Base-by-base conservation (phyloP, 1,140 invertebrate genomes). In the Pentalonia nigronervosa region DNA sequence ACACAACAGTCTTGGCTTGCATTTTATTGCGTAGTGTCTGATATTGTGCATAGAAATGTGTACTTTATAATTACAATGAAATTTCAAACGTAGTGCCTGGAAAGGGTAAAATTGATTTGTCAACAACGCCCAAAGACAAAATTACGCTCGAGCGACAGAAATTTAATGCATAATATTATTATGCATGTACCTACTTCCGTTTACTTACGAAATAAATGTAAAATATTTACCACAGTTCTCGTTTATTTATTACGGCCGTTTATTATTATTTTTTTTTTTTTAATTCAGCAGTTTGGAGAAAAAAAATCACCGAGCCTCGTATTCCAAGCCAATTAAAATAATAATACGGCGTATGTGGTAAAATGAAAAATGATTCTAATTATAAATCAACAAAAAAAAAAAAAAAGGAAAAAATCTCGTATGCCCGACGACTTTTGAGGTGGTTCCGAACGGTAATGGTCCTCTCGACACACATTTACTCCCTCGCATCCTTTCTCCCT, bases 321-420 rank as follows among this genome's bases (percentile, higher is more conserved):
- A 88, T 50, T 50, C 21, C 47, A 34, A 23, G 47, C 86, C 87
- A 89, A 89, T 89, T 89, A 89, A 53, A 53, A 89, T 50, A 34
- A 50, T 48, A 50, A 88, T 50, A 50, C 47, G 6, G n/a, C 47
- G 14, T 50, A 50, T 48, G 47, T 48, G 86, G 47, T 30, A 8
- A 53, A 23, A 89, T 50, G 87, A 89, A 89, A 89, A 89, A 89
- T 36, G 48, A 53, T 89, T 89, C 87, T 53, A 89, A 89, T 89
- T 89, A 89, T 89, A 53, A 89, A 89, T 89, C 25, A 91, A 76
- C 36, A n/a, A 14, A 56, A 76, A 23, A 90, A 91, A n/a, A n/a
- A 90, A 90, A 91, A 91, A 76, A 91, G 41, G 23, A 8, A 48
- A 88, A 88, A 76, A 47, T 21, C n/a, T 89, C 48, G 87, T 48